Evolutionary conservation across 2,888 invertebrate genomes (phyloP).

Genomic region (Synanthedon andrenaeformis): DNA sequence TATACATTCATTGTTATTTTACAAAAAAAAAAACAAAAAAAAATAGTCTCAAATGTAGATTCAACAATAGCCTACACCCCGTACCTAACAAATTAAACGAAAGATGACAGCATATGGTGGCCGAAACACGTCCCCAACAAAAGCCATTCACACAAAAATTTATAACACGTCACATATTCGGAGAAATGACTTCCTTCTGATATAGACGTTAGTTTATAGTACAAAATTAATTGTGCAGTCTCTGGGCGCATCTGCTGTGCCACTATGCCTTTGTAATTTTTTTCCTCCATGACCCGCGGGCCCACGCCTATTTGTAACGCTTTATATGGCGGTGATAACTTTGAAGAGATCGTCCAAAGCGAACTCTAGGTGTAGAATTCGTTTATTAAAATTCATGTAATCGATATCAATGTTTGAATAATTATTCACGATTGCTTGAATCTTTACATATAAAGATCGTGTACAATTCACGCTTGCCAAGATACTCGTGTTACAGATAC

Average conservation of each 20-base stretch:
- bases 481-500: constrained; percentile 26
- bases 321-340: neutral
- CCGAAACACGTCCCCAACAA: constrained; percentile 25
- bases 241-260: constrained; percentile 52
- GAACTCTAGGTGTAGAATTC: constrained; percentile 24
- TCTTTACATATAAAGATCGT: constrained; percentile 24
- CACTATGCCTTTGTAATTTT: constrained; percentile 39
- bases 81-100: neutral
- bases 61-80: neutral
- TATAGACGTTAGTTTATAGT: constrained; percentile 57
- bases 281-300: neutral
- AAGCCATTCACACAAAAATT: constrained; percentile 54
- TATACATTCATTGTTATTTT: too few species aligned
- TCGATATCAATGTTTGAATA: constrained; percentile 42
- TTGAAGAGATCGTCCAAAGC: neutral
- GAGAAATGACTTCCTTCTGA: constrained; percentile 64
- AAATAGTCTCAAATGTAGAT: too few species aligned
- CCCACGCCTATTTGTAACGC: neutral
- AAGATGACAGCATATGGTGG: constrained; percentile 25
- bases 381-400: constrained; percentile 50
- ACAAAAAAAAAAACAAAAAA: too few species aligned
- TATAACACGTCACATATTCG: constrained; percentile 64
- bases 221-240: constrained; percentile 63
- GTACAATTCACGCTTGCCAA: constrained; percentile 16
- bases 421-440: constrained; percentile 36